phyloP scores from a whole-genome alignment of 1,140 invertebrate genomes.

The Vanessa tameamea region DNA sequence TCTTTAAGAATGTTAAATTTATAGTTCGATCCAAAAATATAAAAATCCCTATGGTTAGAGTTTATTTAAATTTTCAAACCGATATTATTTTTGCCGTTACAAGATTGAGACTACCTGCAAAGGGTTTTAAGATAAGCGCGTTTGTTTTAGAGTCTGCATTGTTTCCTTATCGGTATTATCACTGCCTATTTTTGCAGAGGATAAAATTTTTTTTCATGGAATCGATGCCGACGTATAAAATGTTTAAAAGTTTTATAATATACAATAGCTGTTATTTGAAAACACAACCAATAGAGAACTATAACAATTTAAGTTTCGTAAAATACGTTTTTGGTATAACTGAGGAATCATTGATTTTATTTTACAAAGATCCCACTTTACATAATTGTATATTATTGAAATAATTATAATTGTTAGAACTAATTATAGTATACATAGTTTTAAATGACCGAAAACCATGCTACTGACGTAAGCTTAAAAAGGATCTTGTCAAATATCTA shows the following conservation, averaged over 20 bases:
- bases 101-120: conserved; percentile 41
- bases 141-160: conserved; percentile 47
- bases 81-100: conserved; percentile 15
- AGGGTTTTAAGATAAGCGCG: conserved; percentile 43
- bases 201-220: not conserved
- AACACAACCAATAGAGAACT: too few relatives aligned
- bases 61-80: conserved; percentile 1
- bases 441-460: too few relatives aligned
- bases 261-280: not conserved
- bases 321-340: too few relatives aligned
- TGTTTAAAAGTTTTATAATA: not conserved
- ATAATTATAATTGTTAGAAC: too few relatives aligned
- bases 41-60: not conserved
- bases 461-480: too few relatives aligned
- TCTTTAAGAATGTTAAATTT: not conserved
- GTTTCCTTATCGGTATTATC: conserved; percentile 45
- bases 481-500: too few relatives aligned
- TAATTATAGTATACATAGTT: too few relatives aligned
- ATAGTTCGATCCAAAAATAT: not conserved
- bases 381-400: too few relatives aligned
- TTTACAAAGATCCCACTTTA: too few relatives aligned
- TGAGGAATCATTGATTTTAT: too few relatives aligned
- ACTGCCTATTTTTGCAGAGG: not conserved
- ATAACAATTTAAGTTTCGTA: too few relatives aligned
- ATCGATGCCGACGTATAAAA: not conserved